Base-by-base conservation (phyloP, 1,140 invertebrate genomes). In the Cecropterus lyciades region DNA sequence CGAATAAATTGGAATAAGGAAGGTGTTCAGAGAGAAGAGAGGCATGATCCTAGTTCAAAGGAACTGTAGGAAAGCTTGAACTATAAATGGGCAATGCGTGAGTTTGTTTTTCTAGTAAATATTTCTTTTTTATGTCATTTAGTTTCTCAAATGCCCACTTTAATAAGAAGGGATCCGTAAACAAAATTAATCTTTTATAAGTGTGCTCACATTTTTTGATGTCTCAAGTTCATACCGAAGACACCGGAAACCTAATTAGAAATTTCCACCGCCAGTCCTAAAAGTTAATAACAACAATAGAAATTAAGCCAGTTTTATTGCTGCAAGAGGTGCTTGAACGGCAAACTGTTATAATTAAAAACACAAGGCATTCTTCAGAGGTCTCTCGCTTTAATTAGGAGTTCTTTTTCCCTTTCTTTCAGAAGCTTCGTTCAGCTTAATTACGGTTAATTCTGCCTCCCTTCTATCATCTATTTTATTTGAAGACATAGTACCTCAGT, bases 1-100 rank as follows among this genome's bases (percentile, higher is more conserved):
- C 63, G 79, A 84, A 87, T 91, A 91, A 87, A 89, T 89, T 85
- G 78, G 73, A 85, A 87, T 82, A 75, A 79, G 79, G 73, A 51
- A 48, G 67, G 73, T 74, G 73, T 70, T 37, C n/a, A n/a, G n/a
- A n/a, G 43, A 8, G 69, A 67, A 62, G 69, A 66, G 63, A 71
- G 65, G 67, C 55, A 46, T 48, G 14, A 59, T n/a, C 20, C 56
- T 46, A 45, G 40, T 48, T 45, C 56, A 59, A 59, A 30, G 24
- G 20, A 14, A 46, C 0, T 16, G 46, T 13, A n/a, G 3, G 1
- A 30, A 46, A 20, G 5, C 42, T 30, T 46, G n/a, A n/a, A 16
- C 43, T 16, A 30, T 46, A 33, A 48, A 46, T 48, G 33, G 15
- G 56, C 43, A 46, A 15, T 59, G 0, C 33, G 6, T 53, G 51